Conservation (phyloP, 2,888 invertebrate genomes). For the Metacarcinus magister region DNA sequence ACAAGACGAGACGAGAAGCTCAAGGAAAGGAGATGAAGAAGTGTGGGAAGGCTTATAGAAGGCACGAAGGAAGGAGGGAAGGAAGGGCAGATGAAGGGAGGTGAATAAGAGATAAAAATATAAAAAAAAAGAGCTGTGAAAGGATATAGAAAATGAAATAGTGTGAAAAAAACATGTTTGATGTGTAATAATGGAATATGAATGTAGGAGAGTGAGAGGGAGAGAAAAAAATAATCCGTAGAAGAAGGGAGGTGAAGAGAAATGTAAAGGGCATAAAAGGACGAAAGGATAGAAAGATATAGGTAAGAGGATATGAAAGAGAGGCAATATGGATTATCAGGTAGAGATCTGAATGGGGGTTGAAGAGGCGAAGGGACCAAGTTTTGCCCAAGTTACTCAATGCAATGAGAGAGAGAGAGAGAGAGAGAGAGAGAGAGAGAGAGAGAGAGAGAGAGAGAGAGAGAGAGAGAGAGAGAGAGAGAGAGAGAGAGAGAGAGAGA, state of each 20-base stretch:
- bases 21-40: neutral
- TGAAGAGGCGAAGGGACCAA: conserved; percentile 10
- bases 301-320: neutral
- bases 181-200: no score
- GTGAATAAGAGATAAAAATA: neutral
- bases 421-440: conserved; percentile 48
- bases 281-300: neutral
- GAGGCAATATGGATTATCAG: conserved; percentile 29
- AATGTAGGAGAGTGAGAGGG: no score
- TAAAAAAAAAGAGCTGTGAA: neutral
- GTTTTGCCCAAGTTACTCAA: neutral
- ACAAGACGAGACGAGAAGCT: neutral
- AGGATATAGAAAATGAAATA: neutral
- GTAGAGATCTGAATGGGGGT: neutral
- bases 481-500: conserved; percentile 48
- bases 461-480: neutral
- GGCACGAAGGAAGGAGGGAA: neutral
- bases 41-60: neutral
- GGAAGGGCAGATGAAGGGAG: neutral
- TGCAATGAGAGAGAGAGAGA: conserved; percentile 38
- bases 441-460: neutral
- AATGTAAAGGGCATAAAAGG: neutral
- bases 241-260: neutral
- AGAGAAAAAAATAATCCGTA: no score
- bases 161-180: neutral